These are phyloP conservation scores for Ruditapes philippinarum DNA, from an alignment of 1,140 invertebrate genomes.

Conservation along the genomic window DNA sequence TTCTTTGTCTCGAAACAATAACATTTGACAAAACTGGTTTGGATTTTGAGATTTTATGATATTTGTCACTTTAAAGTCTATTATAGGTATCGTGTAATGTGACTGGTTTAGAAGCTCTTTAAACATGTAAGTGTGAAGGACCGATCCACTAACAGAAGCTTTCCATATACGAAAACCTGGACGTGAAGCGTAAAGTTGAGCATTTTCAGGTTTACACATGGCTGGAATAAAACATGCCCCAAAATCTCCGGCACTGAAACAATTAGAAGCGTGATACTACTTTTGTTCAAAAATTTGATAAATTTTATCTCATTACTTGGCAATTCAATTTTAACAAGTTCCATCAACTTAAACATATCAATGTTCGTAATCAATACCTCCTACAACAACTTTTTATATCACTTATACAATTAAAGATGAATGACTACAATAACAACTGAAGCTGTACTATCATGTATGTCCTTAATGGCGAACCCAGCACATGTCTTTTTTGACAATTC, in stretches of 20 bases:
- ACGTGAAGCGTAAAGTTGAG: slow-evolving; percentile 91
- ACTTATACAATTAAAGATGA: too few species aligned
- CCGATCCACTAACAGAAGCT: slow-evolving; percentile 91
- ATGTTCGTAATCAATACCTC: too few species aligned
- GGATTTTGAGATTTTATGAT: slow-evolving; percentile 53
- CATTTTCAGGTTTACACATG: slow-evolving; percentile 81
- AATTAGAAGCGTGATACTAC: too few species aligned
- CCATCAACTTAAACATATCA: too few species aligned
- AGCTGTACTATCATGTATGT: too few species aligned
- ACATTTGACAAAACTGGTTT: slow-evolving; percentile 90
- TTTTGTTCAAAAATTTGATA: too few species aligned
- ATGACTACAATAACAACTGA: too few species aligned
- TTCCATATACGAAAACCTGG: slow-evolving; percentile 94
- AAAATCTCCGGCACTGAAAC: slow-evolving; percentile 84
- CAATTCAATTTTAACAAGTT: too few species aligned
- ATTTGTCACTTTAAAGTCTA: slow-evolving; percentile 51
- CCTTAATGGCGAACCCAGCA: too few species aligned
- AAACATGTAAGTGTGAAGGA: slow-evolving; percentile 94
- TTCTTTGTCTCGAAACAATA: slow-evolving; percentile 91
- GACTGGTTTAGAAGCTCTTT: slow-evolving; percentile 89
- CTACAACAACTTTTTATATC: too few species aligned
- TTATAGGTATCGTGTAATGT: slow-evolving; percentile 73
- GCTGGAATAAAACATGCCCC: slow-evolving; percentile 85
- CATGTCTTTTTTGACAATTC: too few species aligned
- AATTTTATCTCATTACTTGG: too few species aligned